Evolutionary conservation across 2,888 invertebrate genomes (phyloP).

Genomic region (Chloroclysta siterata): DNA sequence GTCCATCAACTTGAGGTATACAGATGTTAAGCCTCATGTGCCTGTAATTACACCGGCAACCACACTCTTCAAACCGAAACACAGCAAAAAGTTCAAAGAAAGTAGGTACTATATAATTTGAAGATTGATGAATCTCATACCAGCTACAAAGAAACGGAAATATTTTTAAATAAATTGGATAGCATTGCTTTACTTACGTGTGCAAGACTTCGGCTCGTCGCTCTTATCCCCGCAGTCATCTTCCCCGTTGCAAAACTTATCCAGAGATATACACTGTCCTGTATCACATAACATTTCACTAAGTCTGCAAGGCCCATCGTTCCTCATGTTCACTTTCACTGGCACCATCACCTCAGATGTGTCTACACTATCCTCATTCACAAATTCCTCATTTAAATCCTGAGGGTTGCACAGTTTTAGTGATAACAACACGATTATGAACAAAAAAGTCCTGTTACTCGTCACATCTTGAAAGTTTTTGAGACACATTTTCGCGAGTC

Average conservation of each 20-base stretch:
- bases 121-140: too few species aligned
- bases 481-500: conserved; percentile 68
- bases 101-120: too few species aligned
- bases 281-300: conserved; percentile 87
- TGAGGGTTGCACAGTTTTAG: conserved; percentile 78
- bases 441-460: conserved; percentile 72
- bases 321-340: conserved; percentile 65
- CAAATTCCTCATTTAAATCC: conserved; percentile 74
- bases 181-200: too few species aligned
- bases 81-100: too few species aligned
- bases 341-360: conserved; percentile 61
- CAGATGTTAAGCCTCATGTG: too few species aligned
- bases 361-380: conserved; percentile 71
- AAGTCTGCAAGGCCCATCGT: conserved; percentile 78
- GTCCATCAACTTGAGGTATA: too few species aligned
- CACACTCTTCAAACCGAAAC: too few species aligned
- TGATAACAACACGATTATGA: conserved; percentile 74
- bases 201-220: conserved; percentile 90
- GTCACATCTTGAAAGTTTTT: conserved; percentile 67
- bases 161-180: too few species aligned
- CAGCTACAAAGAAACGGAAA: too few species aligned
- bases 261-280: conserved; percentile 89
- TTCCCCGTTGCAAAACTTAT: conserved; percentile 91
- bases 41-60: too few species aligned
- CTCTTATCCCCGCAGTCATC: conserved; percentile 91